Conservation (phyloP, 2,888 invertebrate species). For the Ferdinandea cuprea region DNA sequence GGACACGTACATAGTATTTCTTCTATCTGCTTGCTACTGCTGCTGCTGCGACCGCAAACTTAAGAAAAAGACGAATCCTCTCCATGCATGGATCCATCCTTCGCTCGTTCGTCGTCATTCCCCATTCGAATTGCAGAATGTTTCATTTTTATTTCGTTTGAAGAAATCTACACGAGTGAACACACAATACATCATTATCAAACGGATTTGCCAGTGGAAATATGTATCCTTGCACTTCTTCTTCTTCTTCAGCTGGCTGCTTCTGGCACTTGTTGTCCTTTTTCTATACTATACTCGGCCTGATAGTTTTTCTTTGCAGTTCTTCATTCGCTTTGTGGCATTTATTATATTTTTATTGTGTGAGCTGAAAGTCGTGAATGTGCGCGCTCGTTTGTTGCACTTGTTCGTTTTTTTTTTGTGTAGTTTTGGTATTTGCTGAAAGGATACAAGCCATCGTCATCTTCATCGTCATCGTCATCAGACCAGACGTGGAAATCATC, state of each 20-base stretch:
- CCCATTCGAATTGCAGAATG: constrained; percentile 48
- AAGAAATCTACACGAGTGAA: constrained; percentile 54
- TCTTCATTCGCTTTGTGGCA: constrained; percentile 65
- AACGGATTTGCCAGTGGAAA: constrained; percentile 71
- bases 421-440: constrained; percentile 12
- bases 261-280: constrained; percentile 18
- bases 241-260: background rate
- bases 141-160: constrained; percentile 24
- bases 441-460: constrained; percentile 28
- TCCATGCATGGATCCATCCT: background rate
- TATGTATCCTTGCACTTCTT: constrained; percentile 42
- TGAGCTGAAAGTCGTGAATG: constrained; percentile 10
- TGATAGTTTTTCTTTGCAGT: constrained; percentile 31
- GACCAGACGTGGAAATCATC: constrained; percentile 66
- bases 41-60: constrained; percentile 31
- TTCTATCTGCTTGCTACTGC: background rate
- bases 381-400: constrained; percentile 58
- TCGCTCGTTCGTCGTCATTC: constrained; percentile 3
- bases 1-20: constrained; percentile 57
- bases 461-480: constrained; percentile 43
- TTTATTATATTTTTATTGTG: constrained; percentile 73
- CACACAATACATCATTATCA: constrained; percentile 74
- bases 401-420: constrained; percentile 41
- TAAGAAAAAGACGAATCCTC: constrained; percentile 48
- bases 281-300: constrained; percentile 25